Conservation (phyloP, 1,140 invertebrate genomes). For the Lasaia peninsularis region DNA sequence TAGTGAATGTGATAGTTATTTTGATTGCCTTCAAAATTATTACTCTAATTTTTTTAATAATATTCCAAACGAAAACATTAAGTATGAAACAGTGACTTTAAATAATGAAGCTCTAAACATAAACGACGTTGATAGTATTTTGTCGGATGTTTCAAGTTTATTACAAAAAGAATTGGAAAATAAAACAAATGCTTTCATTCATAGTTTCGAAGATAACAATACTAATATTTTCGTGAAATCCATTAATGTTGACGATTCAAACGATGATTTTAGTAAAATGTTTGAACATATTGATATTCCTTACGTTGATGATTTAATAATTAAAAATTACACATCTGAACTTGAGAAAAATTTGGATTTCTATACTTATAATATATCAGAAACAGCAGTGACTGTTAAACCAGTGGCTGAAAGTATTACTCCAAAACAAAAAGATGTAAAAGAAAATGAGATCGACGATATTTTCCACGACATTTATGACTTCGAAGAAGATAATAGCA, state of each 20-base stretch:
- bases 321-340: not conserved
- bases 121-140: slow-evolving; percentile 32
- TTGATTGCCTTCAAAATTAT: slow-evolving; percentile 30
- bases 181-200: slow-evolving; percentile 20
- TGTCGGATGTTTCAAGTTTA: slow-evolving; percentile 35
- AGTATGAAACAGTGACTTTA: slow-evolving; percentile 19
- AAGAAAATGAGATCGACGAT: slow-evolving; percentile 37
- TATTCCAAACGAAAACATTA: slow-evolving; percentile 20
- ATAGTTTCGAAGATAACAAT: slow-evolving; percentile 30
- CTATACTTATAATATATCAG: not conserved
- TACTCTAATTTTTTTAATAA: slow-evolving; percentile 30
- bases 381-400: not conserved
- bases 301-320: not conserved
- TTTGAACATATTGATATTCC: slow-evolving; percentile 16
- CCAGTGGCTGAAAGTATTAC: not conserved
- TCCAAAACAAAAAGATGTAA: slow-evolving; percentile 16
- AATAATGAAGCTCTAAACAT: slow-evolving; percentile 28
- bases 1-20: slow-evolving; percentile 37
- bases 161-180: slow-evolving; percentile 36
- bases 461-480: slow-evolving; percentile 36
- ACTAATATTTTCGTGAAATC: slow-evolving; percentile 43
- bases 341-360: not conserved
- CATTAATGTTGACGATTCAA: slow-evolving; percentile 31
- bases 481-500: slow-evolving; percentile 40
- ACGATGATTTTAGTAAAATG: slow-evolving; percentile 11